phyloP scores from a whole-genome alignment of 1,140 invertebrate genomes.

The Eriosoma lanigerum region DNA sequence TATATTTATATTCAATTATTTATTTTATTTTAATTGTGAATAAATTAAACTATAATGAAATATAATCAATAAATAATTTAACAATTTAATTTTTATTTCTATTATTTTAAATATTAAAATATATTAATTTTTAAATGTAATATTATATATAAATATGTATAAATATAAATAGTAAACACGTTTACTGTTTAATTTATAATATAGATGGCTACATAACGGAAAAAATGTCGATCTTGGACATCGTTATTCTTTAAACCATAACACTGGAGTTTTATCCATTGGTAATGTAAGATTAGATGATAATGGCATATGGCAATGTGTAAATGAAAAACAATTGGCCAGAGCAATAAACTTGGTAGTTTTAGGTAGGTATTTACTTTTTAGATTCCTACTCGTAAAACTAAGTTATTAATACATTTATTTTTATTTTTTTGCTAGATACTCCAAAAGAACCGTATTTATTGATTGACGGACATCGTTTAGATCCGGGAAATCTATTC shows the following conservation, averaged over 20 bases:
- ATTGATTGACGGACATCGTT: conserved; percentile 74
- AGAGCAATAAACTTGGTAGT: conserved; percentile 69
- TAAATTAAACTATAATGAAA: no score
- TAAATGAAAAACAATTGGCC: conserved; percentile 65
- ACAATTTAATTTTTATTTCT: no score
- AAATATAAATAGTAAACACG: no score
- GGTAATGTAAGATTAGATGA: conserved; percentile 70
- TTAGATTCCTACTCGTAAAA: not conserved
- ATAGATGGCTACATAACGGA: conserved; percentile 60
- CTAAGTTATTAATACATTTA: not conserved
- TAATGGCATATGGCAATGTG: conserved; percentile 71
- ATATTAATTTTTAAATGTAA: no score
- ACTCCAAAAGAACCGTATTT: conserved; percentile 75
- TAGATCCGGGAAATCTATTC: conserved; percentile 80
- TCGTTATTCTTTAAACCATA: conserved; percentile 61
- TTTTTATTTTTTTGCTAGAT: conserved; percentile 63
- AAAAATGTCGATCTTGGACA: conserved; percentile 61
- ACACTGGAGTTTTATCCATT: conserved; percentile 66
- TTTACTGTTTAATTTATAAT: conserved; percentile 8
- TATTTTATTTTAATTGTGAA: no score
- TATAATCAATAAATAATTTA: no score
- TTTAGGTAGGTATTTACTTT: conserved; percentile 66
- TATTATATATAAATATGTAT: no score
- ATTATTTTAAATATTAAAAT: no score
- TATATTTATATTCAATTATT: no score